These are phyloP conservation scores for Pseudorasbora parva DNA, from an alignment of 2,113 vertebrate genomes.

Conservation along the genomic window DNA sequence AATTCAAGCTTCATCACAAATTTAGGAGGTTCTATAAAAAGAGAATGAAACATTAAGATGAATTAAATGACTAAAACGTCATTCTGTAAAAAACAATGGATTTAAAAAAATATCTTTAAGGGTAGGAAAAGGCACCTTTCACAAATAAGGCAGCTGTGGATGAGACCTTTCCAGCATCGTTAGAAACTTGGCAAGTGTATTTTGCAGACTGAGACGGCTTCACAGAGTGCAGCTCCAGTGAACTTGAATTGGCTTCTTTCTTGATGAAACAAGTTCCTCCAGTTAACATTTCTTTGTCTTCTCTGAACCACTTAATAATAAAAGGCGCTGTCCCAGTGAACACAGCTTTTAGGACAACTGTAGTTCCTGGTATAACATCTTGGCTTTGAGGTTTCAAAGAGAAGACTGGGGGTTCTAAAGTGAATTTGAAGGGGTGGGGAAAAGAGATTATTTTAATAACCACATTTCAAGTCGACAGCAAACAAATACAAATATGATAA, in stretches of 20 bases:
- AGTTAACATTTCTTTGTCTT: conserved; percentile 84
- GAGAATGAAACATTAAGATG: conserved; percentile 59
- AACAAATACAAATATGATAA: background rate
- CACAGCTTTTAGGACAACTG: conserved; percentile 82
- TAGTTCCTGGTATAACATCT: conserved; percentile 86
- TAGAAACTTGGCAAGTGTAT: conserved; percentile 91
- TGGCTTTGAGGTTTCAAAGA: conserved; percentile 82
- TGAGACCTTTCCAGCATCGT: conserved; percentile 87
- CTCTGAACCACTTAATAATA: conserved; percentile 90
- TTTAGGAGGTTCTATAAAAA: conserved; percentile 88
- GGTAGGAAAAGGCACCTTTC: conserved; percentile 85
- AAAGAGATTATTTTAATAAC: background rate
- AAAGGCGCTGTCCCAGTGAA: conserved; percentile 92
- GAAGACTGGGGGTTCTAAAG: conserved; percentile 92
- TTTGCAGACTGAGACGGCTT: conserved; percentile 87
- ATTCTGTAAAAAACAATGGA: background rate
- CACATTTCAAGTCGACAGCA: background rate
- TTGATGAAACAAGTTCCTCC: conserved; percentile 91
- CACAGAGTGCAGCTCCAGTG: conserved; percentile 88
- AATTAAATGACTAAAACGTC: conserved; percentile 34
- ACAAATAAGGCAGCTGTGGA: conserved; percentile 90
- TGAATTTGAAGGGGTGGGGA: conserved; percentile 66
- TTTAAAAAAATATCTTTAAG: conserved; percentile 48
- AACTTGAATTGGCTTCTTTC: conserved; percentile 88
- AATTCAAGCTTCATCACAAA: conserved; percentile 89